Evolutionary conservation across 1,140 invertebrate species (phyloP).

Genomic region (Aplysia californica): DNA sequence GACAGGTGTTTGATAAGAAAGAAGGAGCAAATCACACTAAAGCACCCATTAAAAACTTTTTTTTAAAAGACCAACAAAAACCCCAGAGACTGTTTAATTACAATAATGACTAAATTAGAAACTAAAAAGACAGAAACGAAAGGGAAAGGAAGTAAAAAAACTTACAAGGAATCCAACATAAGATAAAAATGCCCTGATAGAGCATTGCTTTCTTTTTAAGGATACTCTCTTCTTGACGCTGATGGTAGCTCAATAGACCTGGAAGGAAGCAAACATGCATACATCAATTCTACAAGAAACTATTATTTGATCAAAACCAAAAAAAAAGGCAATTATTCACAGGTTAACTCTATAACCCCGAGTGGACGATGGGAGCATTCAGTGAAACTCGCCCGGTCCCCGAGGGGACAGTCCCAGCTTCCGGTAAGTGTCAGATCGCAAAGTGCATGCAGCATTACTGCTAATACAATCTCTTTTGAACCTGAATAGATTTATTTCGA

Average conservation of each 20-base stretch:
- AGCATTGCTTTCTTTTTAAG: slow-evolving; percentile 37
- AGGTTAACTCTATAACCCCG: not conserved
- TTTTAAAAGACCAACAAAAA: too few species aligned
- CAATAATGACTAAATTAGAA: not conserved
- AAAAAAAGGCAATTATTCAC: not conserved
- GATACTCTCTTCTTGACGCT: slow-evolving; percentile 36
- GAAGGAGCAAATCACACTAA: too few species aligned
- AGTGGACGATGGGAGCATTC: too few species aligned
- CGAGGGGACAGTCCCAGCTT: not conserved
- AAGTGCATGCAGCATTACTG: not conserved
- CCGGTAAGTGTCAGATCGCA: not conserved
- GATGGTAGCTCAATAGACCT: slow-evolving; percentile 41
- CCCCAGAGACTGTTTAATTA: too few species aligned
- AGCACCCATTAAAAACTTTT: too few species aligned
- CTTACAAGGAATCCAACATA: slow-evolving; percentile 47
- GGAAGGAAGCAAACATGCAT: not conserved
- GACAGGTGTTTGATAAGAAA: too few species aligned
- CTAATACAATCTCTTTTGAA: too few species aligned
- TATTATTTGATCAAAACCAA: not conserved
- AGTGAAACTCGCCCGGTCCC: too few species aligned
- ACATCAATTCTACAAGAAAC: not conserved
- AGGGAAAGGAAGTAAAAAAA: not conserved
- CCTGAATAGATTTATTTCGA: too few species aligned
- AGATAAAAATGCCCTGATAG: slow-evolving; percentile 38
- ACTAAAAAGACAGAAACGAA: not conserved